phyloP scores from a whole-genome alignment of 2,888 invertebrate genomes.

The Falcaria lacertinaria region DNA sequence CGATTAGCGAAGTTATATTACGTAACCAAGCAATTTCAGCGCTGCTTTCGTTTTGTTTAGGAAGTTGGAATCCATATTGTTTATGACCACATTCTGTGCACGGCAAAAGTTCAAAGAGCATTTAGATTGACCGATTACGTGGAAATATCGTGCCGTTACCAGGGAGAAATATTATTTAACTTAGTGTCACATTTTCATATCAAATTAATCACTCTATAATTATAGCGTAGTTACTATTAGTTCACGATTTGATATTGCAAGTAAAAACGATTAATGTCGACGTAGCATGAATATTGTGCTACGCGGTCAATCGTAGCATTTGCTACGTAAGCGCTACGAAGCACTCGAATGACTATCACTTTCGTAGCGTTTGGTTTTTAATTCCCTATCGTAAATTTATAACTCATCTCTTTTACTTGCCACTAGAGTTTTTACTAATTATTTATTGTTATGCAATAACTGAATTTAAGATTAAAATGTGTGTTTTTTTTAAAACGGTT shows the following conservation, averaged over 20 bases:
- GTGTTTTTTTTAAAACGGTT: too few species aligned
- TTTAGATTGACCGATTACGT: conserved; percentile 57
- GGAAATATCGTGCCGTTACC: conserved; percentile 29
- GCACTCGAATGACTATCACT: too few species aligned
- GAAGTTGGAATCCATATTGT: conserved; percentile 31
- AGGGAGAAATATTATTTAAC: conserved; percentile 5
- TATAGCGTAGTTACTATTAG: not conserved
- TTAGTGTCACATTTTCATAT: not conserved
- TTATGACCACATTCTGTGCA: conserved; percentile 28
- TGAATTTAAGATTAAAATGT: too few species aligned
- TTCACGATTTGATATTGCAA: not conserved
- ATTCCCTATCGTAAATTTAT: too few species aligned
- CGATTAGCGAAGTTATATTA: not conserved
- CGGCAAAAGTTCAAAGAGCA: conserved; percentile 54
- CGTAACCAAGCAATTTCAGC: conserved; percentile 15
- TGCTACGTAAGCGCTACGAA: not conserved
- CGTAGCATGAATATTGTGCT: not conserved
- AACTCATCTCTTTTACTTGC: too few species aligned
- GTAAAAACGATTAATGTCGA: not conserved
- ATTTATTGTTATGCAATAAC: too few species aligned
- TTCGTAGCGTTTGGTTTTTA: too few species aligned
- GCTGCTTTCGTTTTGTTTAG: conserved; percentile 23
- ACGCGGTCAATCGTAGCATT: not conserved
- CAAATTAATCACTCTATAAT: conserved; percentile 1
- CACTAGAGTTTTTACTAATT: too few species aligned